Evolutionary conservation across 1,140 invertebrate species (phyloP).

Genomic region (Diabrotica virgifera): DNA sequence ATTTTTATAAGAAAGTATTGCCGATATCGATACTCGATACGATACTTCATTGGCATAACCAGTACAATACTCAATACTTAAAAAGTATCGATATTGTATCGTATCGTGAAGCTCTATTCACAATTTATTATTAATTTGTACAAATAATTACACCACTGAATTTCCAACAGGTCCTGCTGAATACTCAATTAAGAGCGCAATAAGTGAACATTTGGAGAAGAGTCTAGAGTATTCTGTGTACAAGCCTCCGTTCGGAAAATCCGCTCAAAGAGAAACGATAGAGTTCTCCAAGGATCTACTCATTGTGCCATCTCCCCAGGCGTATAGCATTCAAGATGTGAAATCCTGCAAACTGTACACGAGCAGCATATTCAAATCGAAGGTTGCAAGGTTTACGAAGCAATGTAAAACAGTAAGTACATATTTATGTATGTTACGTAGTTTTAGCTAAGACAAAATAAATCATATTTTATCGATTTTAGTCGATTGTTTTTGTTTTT

Average conservation of each 20-base stretch:
- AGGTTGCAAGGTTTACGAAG: slow-evolving; percentile 16
- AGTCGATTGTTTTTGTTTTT: no score
- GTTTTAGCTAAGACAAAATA: no score
- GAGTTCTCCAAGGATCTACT: background rate
- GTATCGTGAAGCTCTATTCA: no score
- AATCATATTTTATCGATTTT: no score
- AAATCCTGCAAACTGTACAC: background rate
- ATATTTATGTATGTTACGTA: no score
- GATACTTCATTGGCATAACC: no score
- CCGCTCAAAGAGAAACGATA: slow-evolving; percentile 10
- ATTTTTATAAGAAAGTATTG: no score
- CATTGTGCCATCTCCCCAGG: background rate
- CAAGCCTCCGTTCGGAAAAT: slow-evolving; percentile 21
- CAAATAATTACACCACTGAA: no score
- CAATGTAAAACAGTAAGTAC: slow-evolving; percentile 18
- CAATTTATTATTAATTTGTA: no score
- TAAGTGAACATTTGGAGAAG: slow-evolving; percentile 22
- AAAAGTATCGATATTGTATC: no score
- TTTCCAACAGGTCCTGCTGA: slow-evolving; percentile 17
- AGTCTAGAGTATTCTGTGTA: slow-evolving; percentile 9
- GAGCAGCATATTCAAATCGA: slow-evolving; percentile 23
- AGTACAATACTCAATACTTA: no score
- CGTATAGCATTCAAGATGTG: background rate
- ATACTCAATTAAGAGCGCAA: slow-evolving; percentile 21
- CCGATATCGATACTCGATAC: no score